Base-by-base conservation (phyloP, 2,888 invertebrate species). In the Lepas anatifera region DNA sequence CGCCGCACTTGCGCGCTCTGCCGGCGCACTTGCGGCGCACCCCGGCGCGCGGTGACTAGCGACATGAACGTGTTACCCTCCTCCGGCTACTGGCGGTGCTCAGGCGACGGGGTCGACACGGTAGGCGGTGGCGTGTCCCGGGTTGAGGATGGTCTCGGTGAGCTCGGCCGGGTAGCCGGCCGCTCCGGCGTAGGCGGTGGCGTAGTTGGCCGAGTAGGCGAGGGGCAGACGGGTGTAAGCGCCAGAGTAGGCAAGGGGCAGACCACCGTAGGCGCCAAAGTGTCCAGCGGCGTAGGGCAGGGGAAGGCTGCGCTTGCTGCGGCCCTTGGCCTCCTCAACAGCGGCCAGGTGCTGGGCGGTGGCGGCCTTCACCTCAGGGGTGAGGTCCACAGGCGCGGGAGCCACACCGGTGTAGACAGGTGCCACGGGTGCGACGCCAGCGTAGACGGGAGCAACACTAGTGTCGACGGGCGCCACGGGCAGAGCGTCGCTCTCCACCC, bases 31-130 rank as follows among this genome's bases (percentile, higher is more conserved):
- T n/a, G n/a, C n/a, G n/a, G n/a, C n/a, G n/a, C n/a, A n/a, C n/a
- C n/a, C n/a, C n/a, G n/a, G n/a, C n/a, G n/a, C n/a, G n/a, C n/a
- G n/a, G n/a, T n/a, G n/a, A n/a, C n/a, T n/a, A n/a, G n/a, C n/a
- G n/a, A n/a, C n/a, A n/a, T n/a, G n/a, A n/a, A n/a, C n/a, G n/a
- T n/a, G n/a, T n/a, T n/a, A n/a, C n/a, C n/a, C n/a, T n/a, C n/a
- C n/a, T n/a, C n/a, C n/a, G n/a, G n/a, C n/a, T n/a, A n/a, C 90
- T 85, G 77, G 93, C 93, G 73, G 86, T 84, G 68, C 83, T 81
- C 79, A 90, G 87, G 50, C 64, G 41, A 39, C 41, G 43, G 41
- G 58, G 22, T 68, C 8, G 37, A 70, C 68, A 3, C 70, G 52
- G 41, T 70, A 67, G 58, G 32, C 35, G 58, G 32, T 58, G 58